Percentiles rank a stretch among this genome's conserved stretches.
Conservation (phyloP, 1,140 invertebrate genomes). For the Musca vetustissima region DNA sequence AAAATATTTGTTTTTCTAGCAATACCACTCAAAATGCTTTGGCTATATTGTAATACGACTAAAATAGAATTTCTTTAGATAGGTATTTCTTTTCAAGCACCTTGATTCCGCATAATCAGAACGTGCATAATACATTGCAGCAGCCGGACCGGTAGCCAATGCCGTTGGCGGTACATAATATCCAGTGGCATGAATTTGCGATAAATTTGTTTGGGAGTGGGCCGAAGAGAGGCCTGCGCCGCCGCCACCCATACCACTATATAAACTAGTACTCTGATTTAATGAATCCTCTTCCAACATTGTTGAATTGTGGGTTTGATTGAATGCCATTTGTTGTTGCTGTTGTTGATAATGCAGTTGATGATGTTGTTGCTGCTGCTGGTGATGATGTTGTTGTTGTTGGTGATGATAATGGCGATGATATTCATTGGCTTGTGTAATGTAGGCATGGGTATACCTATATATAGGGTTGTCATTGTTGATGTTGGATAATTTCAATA, state of each 20-base stretch:
- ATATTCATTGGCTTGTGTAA: slow-evolving; percentile 54
- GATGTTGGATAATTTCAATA: not conserved
- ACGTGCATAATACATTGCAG: slow-evolving; percentile 26
- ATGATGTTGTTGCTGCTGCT: slow-evolving; percentile 38
- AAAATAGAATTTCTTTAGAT: too few relatives aligned
- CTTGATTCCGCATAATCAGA: slow-evolving; percentile 50
- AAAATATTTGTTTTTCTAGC: too few relatives aligned
- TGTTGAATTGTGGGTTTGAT: slow-evolving; percentile 38
- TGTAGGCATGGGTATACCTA: slow-evolving; percentile 56
- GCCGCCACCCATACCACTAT: slow-evolving; percentile 26
- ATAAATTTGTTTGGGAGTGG: slow-evolving; percentile 37
- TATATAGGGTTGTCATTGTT: slow-evolving; percentile 27
- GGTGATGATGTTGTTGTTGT: slow-evolving; percentile 33
- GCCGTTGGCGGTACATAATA: not conserved
- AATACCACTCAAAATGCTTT: too few relatives aligned
- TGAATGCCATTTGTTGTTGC: slow-evolving; percentile 24
- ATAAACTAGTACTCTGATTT: slow-evolving; percentile 31
- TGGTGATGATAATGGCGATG: slow-evolving; percentile 47
- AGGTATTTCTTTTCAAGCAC: slow-evolving; percentile 32
- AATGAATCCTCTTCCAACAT: slow-evolving; percentile 37
- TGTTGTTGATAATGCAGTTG: slow-evolving; percentile 31
- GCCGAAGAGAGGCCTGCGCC: slow-evolving; percentile 26
- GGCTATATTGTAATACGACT: too few relatives aligned
- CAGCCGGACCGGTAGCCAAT: not conserved
- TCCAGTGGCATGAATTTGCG: slow-evolving; percentile 28